These are phyloP conservation scores for Amblyraja radiata DNA, from an alignment of 2,797 vertebrate species.

Conservation along the genomic window DNA sequence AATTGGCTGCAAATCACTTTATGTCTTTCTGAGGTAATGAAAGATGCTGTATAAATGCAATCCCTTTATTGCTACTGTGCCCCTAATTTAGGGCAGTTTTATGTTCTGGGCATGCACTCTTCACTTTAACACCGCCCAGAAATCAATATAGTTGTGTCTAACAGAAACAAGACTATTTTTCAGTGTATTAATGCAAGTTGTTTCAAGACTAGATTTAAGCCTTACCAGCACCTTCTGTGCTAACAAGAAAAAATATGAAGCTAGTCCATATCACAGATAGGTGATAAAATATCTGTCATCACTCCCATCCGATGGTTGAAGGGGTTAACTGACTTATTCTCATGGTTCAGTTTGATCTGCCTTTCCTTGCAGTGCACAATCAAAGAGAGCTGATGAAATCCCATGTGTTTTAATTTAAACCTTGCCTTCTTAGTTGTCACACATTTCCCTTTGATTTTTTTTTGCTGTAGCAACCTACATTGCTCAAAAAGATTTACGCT, in stretches of 20 bases:
- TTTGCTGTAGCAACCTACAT: neutral
- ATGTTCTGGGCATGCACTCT: neutral
- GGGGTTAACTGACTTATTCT: neutral
- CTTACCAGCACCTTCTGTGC: neutral
- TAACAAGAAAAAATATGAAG: neutral
- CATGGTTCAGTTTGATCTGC: neutral
- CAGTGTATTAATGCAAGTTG: neutral
- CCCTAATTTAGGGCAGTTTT: neutral
- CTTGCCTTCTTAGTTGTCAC: conserved; percentile 30
- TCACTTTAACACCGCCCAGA: neutral
- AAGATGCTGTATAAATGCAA: neutral
- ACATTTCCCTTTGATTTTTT: conserved; percentile 26
- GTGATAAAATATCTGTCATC: neutral
- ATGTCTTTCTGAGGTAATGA: neutral
- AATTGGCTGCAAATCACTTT: neutral
- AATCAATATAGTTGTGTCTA: neutral
- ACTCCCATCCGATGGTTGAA: neutral
- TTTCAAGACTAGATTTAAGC: neutral
- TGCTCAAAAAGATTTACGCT: conserved; percentile 18
- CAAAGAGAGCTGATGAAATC: conserved; percentile 14
- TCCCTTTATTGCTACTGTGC: neutral
- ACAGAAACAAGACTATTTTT: neutral
- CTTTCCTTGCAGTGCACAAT: neutral
- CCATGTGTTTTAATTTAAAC: conserved; percentile 35
- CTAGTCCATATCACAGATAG: neutral